Evolutionary conservation across 2,113 vertebrate genomes (phyloP), one percentile per base, ranked within the genome.

Genomic region (Burhinus oedicnemus): DNA sequence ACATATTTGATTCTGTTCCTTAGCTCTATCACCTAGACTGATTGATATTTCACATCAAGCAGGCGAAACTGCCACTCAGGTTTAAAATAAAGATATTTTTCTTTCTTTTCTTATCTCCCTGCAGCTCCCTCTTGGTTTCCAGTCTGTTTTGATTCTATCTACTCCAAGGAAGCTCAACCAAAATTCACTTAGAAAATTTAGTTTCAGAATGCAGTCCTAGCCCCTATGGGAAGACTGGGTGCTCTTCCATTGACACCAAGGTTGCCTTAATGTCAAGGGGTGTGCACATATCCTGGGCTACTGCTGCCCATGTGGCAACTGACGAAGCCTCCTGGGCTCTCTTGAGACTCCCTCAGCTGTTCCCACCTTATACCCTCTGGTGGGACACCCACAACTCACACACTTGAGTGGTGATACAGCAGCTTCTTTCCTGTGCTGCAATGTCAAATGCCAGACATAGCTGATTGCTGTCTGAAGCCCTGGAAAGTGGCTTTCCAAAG

Each of bases 81-180:
- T 95, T 95, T 93, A 82, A 91, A 96, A 95, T 84, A 75, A 75
- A 89, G 61, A 91, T 62, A 91, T 52, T 87, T 92, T 66, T 71
- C 11, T 82, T 89, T 74, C 66, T 82, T 66, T 17, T 45, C 62
- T 95, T 95, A 97, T 92, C 95, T 96, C 55, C 47, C 66, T 78
- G 25, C 34, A 84, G 76, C 45, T 91, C 25, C 60, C 45, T 93
- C 32, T 44, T 69, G 77, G 19, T 25, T 92, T 85, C 75, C 4
- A 4, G 30, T 61, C 58, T 69, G 21, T 72, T 91, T 91, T 83
- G 77, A 96, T 96, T 16, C 49, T 94, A 84, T 80, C 91, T 86
- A 10, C 38, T 60, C 58, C 32, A 54, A 69, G 49, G 17, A 42
- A 79, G 57, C 22, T 95, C 54, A 84, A 15, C 21, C 36, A 65